Evolutionary conservation across 1,140 invertebrate species (phyloP), one percentile per base, ranked within the genome.

Genomic region (Archegozetes longisetosus): DNA sequence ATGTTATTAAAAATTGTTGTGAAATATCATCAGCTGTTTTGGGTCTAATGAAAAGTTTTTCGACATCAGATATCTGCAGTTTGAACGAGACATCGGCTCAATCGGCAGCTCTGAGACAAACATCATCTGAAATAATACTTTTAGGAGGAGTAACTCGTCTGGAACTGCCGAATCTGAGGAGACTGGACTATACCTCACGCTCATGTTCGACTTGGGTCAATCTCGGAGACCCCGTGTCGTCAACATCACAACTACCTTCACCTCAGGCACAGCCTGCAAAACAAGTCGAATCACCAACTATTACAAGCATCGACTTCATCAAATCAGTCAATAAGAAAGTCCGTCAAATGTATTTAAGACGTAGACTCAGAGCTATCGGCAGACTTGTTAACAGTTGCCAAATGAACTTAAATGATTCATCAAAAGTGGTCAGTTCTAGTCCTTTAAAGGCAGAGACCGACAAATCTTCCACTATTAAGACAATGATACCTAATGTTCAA

Each of bases 151-250:
- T 50, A 23, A 53, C 3, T 53, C 61, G 57, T 27, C 25, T 51
- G 22, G 46, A 51, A 6, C n/a, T 58, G 2, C 61, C 56, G 25
- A 48, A 53, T 28, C 40, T 51, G 51, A 53, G 60, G 1, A 73
- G 76, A 49, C 71, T 84, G 26, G 81, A 83, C 60, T 79, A 82
- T 25, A 80, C 83, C 0, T 87, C 85, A 0, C 77, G 86, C 1
- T 87, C 85, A 0, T 88, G 85, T 69, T 86, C 84, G 55, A 88
- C 85, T 0, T 88, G 86, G 85, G 86, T 88, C 0, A 85, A 85
- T 1, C 83, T 85, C 0, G 83, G 83, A 1, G 83, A 84, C 64
- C 73, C 53, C 27, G 28, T 82, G 1, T 77, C 78, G 1, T 81
- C 80, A 20, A 81, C 79, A 0, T 83, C 82, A 0, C 83, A 84